A percentile compares a stretch with the other conserved stretches of the same genome.
Evolutionary conservation across 2,888 invertebrate genomes (phyloP).

Genomic region (Drosophila borealis): DNA sequence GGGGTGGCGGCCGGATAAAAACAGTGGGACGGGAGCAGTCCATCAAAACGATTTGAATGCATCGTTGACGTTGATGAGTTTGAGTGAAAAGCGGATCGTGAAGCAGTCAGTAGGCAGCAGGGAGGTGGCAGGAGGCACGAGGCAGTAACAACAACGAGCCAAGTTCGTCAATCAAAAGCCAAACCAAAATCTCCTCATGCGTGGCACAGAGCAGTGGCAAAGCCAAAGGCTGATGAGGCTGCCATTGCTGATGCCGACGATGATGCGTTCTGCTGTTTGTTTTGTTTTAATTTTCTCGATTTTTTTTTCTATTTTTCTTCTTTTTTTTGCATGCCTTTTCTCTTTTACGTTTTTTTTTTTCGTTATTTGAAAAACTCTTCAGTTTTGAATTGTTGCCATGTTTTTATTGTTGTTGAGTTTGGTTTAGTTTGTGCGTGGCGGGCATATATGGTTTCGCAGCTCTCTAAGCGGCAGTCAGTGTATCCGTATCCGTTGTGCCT

Average conservation of each 20-base stretch:
- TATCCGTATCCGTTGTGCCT: slow-evolving; percentile 60
- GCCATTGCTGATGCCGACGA: slow-evolving; percentile 53
- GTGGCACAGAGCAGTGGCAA: slow-evolving; percentile 71
- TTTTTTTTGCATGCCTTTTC: slow-evolving; percentile 50
- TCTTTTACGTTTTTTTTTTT: slow-evolving; percentile 62
- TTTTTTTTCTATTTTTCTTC: slow-evolving; percentile 52
- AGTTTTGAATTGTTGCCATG: slow-evolving; percentile 84
- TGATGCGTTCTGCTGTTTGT: slow-evolving; percentile 75
- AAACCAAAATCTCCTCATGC: slow-evolving; percentile 84
- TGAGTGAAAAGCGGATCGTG: slow-evolving; percentile 68
- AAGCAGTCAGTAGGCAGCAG: slow-evolving; percentile 19
- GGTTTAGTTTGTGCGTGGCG: slow-evolving; percentile 78
- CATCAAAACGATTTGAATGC: slow-evolving; percentile 84
- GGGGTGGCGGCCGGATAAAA: slow-evolving; percentile 32
- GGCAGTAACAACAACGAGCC: slow-evolving; percentile 57
- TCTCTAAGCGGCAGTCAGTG: slow-evolving; percentile 50
- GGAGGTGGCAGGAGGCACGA: slow-evolving; percentile 5
- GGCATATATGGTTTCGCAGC: slow-evolving; percentile 23
- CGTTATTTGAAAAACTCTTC: slow-evolving; percentile 85
- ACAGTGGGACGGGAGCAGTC: slow-evolving; percentile 64
- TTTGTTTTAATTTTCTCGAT: slow-evolving; percentile 84
- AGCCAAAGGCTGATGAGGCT: slow-evolving; percentile 70
- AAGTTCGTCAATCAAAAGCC: slow-evolving; percentile 81
- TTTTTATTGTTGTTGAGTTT: slow-evolving; percentile 82
- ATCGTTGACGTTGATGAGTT: slow-evolving; percentile 83